A percentile compares a stretch with the other conserved stretches of the same genome.
phyloP scores from a whole-genome alignment of 2,888 invertebrate species.

The Phyto melanocephala region DNA sequence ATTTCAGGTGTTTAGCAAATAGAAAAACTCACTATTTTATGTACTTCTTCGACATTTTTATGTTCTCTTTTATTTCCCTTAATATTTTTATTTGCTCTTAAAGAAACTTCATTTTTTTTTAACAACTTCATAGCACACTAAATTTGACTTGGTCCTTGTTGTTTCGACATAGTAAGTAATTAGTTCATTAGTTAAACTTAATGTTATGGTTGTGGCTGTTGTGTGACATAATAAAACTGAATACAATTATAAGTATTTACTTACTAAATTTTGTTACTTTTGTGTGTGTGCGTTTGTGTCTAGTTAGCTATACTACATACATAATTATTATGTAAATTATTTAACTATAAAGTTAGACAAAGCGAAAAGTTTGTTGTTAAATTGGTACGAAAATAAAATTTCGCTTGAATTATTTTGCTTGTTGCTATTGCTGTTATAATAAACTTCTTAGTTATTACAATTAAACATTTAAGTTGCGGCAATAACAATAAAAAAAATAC shows the following conservation, averaged over 20 bases:
- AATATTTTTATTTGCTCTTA: not conserved
- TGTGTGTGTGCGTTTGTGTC: not conserved
- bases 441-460: conserved; percentile 25
- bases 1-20: not conserved
- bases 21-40: not conserved
- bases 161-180: conserved; percentile 22
- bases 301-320: not conserved
- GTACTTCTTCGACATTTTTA: not conserved
- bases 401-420: not conserved
- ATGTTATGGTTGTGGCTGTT: not conserved
- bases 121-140: conserved; percentile 15
- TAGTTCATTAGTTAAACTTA: conserved; percentile 42
- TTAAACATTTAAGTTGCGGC: not conserved
- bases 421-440: not conserved
- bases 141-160: conserved; percentile 1
- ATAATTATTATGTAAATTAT: not conserved
- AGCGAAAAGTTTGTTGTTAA: not conserved
- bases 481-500: not conserved
- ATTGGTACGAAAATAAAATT: not conserved
- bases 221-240: not conserved
- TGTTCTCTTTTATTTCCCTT: not conserved
- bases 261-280: conserved; percentile 9
- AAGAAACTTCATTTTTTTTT: not conserved
- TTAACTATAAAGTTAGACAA: not conserved
- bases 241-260: conserved; percentile 39